Base-by-base conservation (phyloP, 2,888 invertebrate species). In the Eurytoma californica region DNA sequence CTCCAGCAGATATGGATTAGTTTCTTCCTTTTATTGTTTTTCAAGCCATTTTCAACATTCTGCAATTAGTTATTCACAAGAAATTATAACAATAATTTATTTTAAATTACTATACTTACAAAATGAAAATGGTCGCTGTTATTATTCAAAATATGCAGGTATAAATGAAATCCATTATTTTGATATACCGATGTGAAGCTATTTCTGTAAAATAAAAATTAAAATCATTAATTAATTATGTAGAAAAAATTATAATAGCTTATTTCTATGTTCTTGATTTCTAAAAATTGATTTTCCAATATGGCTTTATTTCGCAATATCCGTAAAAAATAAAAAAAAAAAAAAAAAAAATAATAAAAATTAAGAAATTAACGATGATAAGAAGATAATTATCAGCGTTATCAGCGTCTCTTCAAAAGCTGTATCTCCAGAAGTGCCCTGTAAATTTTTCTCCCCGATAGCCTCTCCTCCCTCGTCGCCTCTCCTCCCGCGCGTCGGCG, bases 371-470 rank as follows among this genome's bases (percentile, higher is more conserved):
- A 75, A 53, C 28, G 61, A 68, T 28, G 55, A 68, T 68, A 58
- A 74, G 68, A 70, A 66, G 51, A 75, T 60, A 74, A 79, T 79
- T 70, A 79, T 70, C 70, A 72, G 60, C 53, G 47, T 24, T 58
- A 70, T 49, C 53, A 9, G 7, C 63, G 63, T 47, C 61, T 67
- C 61, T 63, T 16, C 30, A 28, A 77, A 75, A 72, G 79, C 82
- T 80, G 83, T 83, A 82, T 83, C 84, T 86, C 83, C 81, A 82
- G 81, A 82, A 87, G 84, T 84, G 83, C 76, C 84, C 86, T 84
- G 84, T 85, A 87, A 86, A 86, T 85, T 84, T 85, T 84, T 83
- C 83, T 80, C 83, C 47, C 13, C 61, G 13, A 12, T 13, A 39
- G 39, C 51, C 57, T 81, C 80, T 72, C 60, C 47, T 16, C 39